phyloP scores from a whole-genome alignment of 1,140 invertebrate species.

The Propsilocerus akamusi region DNA sequence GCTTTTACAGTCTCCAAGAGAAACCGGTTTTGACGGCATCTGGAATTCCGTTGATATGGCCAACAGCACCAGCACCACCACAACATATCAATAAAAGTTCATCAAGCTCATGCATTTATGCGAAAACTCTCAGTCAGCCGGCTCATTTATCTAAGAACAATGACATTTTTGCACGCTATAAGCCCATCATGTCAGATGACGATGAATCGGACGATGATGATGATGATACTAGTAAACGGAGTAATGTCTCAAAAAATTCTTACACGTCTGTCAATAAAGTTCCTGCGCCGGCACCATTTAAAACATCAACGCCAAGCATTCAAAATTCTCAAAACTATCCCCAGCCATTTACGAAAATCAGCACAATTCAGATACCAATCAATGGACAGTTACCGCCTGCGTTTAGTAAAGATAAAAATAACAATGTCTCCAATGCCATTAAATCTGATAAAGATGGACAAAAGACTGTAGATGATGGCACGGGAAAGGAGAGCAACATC shows the following conservation, averaged over 20 bases:
- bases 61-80: not conserved
- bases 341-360: constrained; percentile 5
- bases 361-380: constrained; percentile 2
- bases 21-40: not conserved
- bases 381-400: constrained; percentile 4
- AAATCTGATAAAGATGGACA: not conserved
- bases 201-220: not conserved
- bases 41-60: not conserved
- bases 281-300: not conserved
- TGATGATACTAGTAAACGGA: not conserved
- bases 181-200: not conserved
- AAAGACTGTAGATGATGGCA: not conserved
- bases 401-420: not conserved
- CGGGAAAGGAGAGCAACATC: too few relatives aligned
- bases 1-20: not conserved
- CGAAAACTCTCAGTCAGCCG: not conserved
- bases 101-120: constrained; percentile 1
- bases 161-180: not conserved
- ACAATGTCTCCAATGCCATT: not conserved
- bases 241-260: too few relatives aligned
- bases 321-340: not conserved
- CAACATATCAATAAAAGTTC: not conserved
- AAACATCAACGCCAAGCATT: not conserved
- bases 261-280: not conserved
- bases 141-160: not conserved